phyloP scores from a whole-genome alignment of 2,113 vertebrate genomes.

The Stegostoma tigrinum region DNA sequence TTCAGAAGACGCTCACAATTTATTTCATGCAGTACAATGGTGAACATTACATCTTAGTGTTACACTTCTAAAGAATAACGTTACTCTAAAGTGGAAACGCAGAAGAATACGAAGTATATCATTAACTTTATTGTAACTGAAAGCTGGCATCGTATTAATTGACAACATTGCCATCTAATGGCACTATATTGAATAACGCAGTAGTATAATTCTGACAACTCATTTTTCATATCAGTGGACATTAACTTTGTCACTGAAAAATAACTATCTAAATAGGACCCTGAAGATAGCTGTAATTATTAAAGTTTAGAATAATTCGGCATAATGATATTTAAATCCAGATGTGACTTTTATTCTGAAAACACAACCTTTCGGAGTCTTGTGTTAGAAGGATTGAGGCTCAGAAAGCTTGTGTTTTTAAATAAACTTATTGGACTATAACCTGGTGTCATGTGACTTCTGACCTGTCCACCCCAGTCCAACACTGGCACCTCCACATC shows the following conservation, averaged over 20 bases:
- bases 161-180: conserved; percentile 34
- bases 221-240: not conserved
- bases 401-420: too few relatives aligned
- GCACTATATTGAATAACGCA: not conserved
- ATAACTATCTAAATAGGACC: not conserved
- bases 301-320: too few relatives aligned
- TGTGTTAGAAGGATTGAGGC: too few relatives aligned
- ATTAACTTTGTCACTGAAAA: not conserved
- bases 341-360: not conserved
- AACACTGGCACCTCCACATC: too few relatives aligned
- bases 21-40: not conserved
- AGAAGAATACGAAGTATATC: not conserved
- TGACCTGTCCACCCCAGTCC: too few relatives aligned
- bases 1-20: not conserved
- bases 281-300: not conserved
- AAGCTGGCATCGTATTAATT: not conserved
- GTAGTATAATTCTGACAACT: not conserved
- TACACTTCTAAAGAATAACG: not conserved
- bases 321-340: not conserved
- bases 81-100: not conserved
- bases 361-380: too few relatives aligned
- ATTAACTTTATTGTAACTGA: conserved; percentile 7
- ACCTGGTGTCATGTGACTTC: too few relatives aligned
- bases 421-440: too few relatives aligned
- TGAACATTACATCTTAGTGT: not conserved